Evolutionary conservation across 2,113 vertebrate species (phyloP).

Genomic region (Natator depressus): DNA sequence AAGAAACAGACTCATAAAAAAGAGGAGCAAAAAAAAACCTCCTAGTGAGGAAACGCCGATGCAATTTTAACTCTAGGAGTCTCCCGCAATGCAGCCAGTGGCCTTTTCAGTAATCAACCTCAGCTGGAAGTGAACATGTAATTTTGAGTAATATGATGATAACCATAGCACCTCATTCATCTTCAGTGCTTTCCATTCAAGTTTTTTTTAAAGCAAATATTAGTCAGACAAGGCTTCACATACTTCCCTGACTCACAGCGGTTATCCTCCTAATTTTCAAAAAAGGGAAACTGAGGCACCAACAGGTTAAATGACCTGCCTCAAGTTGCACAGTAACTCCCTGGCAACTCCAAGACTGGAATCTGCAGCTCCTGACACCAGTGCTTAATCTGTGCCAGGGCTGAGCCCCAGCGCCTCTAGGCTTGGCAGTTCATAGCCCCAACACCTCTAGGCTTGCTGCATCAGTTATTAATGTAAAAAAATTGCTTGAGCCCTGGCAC

Average conservation of each 20-base stretch:
- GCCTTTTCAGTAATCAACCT: neutral
- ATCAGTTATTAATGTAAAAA: too few species aligned
- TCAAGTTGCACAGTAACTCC: neutral
- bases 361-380: neutral
- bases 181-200: neutral
- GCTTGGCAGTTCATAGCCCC: neutral
- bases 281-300: neutral
- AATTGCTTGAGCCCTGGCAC: too few species aligned
- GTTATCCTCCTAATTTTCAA: neutral
- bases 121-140: neutral
- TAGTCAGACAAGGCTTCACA: neutral
- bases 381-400: neutral
- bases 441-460: too few species aligned
- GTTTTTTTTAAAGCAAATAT: neutral
- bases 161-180: neutral
- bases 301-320: neutral
- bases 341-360: rapidly evolving
- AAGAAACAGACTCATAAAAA: neutral
- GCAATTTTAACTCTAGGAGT: neutral
- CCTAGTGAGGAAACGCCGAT: neutral
- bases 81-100: neutral
- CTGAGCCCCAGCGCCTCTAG: too few species aligned
- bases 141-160: neutral
- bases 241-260: neutral
- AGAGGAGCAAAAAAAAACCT: neutral